Base-by-base conservation (phyloP, 2,113 vertebrate species). In the Sula dactylatra region DNA sequence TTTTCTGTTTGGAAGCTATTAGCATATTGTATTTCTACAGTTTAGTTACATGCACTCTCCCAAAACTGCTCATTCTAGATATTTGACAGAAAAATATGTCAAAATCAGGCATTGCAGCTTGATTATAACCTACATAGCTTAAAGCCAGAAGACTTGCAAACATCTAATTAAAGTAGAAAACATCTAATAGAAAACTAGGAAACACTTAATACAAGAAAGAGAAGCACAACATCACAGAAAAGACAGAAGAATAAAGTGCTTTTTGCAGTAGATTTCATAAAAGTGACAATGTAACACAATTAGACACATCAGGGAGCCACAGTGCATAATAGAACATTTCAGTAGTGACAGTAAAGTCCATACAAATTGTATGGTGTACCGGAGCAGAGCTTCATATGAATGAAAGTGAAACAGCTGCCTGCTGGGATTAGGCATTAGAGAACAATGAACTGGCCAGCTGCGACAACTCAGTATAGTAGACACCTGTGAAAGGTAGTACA, bases 91-190 rank as follows among this genome's bases (percentile, higher is more conserved):
- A 93, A 85, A 96, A 82, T 95, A 38, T 45, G 34, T 86, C 49
- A 86, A 86, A 94, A 90, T 76, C 67, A 86, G 80, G 12, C 45
- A 64, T 80, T 93, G 45, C 45, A 84, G 42, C n/a, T 82, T 94
- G 93, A 88, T 94, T 96, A 85, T 82, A 96, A 31, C 74, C 82
- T 91, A 55, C 20, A 79, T 38, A 91, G 42, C 64, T 97, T 86
- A 93, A 93, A 97, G 85, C 84, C 61, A 93, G 52, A 78, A 96
- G 81, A 96, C 54, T 96, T 96, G 56, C 82, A 97, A 95, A 87
- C 82, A 96, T 72, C 89, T 97, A 97, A 97, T 97, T 97, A 93
- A 97, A 97, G 81, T 77, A 88, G 94, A 97, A 97, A 98, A 95
- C 55, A 94, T 88, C 94, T 97, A 97, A 96, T 85, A 94, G 54